A percentile compares a stretch with the other conserved stretches of the same genome.
Evolutionary conservation across 2,113 vertebrate genomes (phyloP).

Genomic region (Gavia stellata): DNA sequence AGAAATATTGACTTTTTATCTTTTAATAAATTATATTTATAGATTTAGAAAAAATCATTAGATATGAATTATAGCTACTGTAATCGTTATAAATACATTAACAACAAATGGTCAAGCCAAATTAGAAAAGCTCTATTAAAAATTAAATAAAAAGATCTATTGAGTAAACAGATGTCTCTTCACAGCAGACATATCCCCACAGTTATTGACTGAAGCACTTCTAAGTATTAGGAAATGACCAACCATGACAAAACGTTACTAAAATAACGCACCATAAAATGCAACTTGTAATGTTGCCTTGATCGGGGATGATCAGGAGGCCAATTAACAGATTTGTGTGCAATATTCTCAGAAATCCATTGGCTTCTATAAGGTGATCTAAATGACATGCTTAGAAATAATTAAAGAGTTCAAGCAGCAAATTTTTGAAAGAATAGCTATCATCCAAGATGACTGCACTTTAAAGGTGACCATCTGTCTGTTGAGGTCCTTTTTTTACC

Average conservation of each 20-base stretch:
- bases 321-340: not conserved
- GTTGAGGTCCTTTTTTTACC: not conserved
- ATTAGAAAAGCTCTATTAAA: constrained; percentile 59
- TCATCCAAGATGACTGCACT: not conserved
- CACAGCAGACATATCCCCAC: constrained; percentile 20
- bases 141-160: constrained; percentile 46
- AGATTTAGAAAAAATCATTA: constrained; percentile 56
- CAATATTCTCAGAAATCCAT: constrained; percentile 1
- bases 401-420: not conserved
- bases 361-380: not conserved
- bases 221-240: constrained; percentile 36
- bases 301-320: not conserved
- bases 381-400: not conserved
- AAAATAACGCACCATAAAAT: constrained; percentile 48
- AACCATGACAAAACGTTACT: not conserved
- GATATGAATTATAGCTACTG: constrained; percentile 49
- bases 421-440: not conserved
- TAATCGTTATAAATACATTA: constrained; percentile 62
- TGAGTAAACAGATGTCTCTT: constrained; percentile 50
- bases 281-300: constrained; percentile 2
- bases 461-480: not conserved
- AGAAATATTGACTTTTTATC: constrained; percentile 35
- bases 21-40: constrained; percentile 59
- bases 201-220: constrained; percentile 47
- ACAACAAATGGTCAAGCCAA: constrained; percentile 47